Percentiles rank a stretch among this genome's conserved stretches.
These are phyloP conservation scores for Crocodylus rhombifer DNA, from an alignment of 2,797 vertebrate genomes.

Conservation along the genomic window DNA sequence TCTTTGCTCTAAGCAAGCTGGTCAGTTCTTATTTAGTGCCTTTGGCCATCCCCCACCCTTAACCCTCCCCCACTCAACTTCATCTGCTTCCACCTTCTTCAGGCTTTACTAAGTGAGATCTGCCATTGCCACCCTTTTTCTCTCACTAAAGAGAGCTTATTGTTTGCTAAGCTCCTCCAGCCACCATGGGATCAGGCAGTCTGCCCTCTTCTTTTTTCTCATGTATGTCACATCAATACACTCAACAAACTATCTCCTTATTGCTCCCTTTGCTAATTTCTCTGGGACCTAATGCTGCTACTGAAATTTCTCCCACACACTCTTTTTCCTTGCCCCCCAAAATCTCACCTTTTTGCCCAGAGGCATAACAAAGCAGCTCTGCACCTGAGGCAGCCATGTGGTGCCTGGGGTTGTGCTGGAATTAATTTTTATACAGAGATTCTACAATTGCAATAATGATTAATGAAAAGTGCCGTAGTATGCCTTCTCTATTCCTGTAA, in stretches of 20 bases:
- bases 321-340: background rate
- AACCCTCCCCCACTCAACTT: slow-evolving; percentile 61
- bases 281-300: background rate
- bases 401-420: background rate
- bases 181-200: no score
- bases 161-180: no score
- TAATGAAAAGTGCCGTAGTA: slow-evolving; percentile 44
- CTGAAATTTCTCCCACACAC: background rate
- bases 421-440: slow-evolving; percentile 60
- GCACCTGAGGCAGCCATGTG: no score
- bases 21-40: slow-evolving; percentile 42
- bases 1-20: slow-evolving; percentile 54
- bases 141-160: no score
- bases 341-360: background rate
- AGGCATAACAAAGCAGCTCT: no score
- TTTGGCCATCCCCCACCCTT: slow-evolving; percentile 43
- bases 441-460: slow-evolving; percentile 59
- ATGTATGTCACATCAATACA: no score
- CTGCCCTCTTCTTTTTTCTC: no score
- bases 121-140: background rate
- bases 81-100: slow-evolving; percentile 44
- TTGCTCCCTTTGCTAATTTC: background rate
- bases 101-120: slow-evolving; percentile 66
- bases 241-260: background rate
- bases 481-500: slow-evolving; percentile 47